A percentile compares a stretch with the other conserved stretches of the same genome.
phyloP scores from a whole-genome alignment of 2,888 invertebrate genomes.

The Aphidius colemani region DNA sequence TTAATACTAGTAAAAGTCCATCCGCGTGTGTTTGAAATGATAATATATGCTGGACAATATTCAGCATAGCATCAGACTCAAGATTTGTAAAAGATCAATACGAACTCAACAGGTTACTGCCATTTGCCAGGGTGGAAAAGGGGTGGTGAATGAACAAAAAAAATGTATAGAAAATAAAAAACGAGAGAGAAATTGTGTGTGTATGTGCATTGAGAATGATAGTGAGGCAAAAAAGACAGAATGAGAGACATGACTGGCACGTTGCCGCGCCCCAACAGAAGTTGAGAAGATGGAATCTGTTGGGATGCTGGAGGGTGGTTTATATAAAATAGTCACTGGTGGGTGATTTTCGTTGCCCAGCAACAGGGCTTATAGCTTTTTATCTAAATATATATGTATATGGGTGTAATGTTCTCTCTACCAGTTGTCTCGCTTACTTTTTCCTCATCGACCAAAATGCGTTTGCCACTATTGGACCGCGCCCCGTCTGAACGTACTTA shows the following conservation, averaged over 20 bases:
- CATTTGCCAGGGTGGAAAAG: constrained; percentile 29
- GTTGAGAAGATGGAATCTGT: constrained; percentile 29
- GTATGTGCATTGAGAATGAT: constrained; percentile 2
- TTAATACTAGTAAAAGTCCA: background rate
- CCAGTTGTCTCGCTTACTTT: constrained; percentile 15
- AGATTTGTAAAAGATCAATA: constrained; percentile 50
- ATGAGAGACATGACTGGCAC: constrained; percentile 7
- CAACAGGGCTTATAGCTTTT: constrained; percentile 40
- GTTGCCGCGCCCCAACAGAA: constrained; percentile 26
- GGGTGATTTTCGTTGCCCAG: constrained; percentile 44
- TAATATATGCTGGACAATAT: constrained; percentile 17
- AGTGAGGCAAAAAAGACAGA: constrained; percentile 3
- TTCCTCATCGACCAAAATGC: constrained; percentile 48
- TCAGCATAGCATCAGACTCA: constrained; percentile 28
- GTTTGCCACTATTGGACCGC: constrained; percentile 45
- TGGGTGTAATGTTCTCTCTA: background rate
- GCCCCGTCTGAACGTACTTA: constrained; percentile 50
- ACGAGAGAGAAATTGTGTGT: background rate
- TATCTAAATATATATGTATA: background rate
- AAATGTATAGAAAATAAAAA: constrained; percentile 26
- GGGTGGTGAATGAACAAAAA: too few relatives aligned
- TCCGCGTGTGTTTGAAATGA: constrained; percentile 4
- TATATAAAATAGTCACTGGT: constrained; percentile 35
- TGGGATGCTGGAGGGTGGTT: constrained; percentile 24
- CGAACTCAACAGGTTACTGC: constrained; percentile 55